Evolutionary conservation across 2,888 invertebrate genomes (phyloP).

Genomic region (Cerastis leucographa): DNA sequence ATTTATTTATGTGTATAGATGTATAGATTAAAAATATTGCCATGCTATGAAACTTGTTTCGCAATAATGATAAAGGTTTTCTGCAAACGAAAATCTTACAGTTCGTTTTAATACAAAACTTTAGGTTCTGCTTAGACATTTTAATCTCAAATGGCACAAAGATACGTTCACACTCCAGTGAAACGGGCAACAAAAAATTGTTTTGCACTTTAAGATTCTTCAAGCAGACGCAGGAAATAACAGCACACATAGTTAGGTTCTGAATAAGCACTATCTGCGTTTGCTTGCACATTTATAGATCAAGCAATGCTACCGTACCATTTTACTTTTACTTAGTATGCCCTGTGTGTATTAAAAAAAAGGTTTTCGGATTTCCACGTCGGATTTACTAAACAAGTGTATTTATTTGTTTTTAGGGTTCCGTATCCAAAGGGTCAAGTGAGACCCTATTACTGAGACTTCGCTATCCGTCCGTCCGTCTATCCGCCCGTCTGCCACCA

Average conservation of each 20-base stretch:
- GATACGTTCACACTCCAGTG: slow-evolving; percentile 15
- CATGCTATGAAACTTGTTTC: no score
- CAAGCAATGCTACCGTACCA: slow-evolving; percentile 42
- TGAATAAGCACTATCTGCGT: slow-evolving; percentile 27
- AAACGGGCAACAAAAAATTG: slow-evolving; percentile 40
- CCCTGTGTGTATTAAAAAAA: slow-evolving; percentile 30
- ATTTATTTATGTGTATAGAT: no score
- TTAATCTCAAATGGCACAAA: background rate
- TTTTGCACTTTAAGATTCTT: slow-evolving; percentile 49
- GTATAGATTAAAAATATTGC: no score
- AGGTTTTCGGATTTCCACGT: slow-evolving; percentile 21
- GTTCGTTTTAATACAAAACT: background rate
- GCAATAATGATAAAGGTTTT: no score
- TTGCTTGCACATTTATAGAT: slow-evolving; percentile 48
- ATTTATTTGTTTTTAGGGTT: no score
- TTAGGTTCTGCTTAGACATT: background rate
- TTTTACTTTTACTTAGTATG: slow-evolving; percentile 51
- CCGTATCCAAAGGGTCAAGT: no score
- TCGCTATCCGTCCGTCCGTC: no score
- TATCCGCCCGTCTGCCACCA: no score
- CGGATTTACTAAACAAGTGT: background rate
- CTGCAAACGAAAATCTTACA: background rate
- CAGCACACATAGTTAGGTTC: slow-evolving; percentile 55
- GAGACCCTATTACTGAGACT: no score
- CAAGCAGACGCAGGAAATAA: slow-evolving; percentile 52